Evolutionary conservation across 2,797 vertebrate species (phyloP).

Genomic region (Labroides dimidiatus): DNA sequence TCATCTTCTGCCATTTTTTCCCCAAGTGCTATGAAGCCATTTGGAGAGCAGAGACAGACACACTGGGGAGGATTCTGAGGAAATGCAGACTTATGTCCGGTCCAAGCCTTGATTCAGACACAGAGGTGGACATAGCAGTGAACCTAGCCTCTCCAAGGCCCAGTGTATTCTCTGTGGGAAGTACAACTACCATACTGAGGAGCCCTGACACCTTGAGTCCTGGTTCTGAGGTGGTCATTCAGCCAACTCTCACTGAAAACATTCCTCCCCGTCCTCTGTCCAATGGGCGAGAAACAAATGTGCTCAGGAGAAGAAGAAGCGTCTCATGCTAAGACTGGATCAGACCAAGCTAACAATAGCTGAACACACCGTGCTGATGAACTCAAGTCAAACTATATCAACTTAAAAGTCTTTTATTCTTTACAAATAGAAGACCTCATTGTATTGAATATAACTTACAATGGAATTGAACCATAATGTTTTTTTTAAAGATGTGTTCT

Average conservation of each 20-base stretch:
- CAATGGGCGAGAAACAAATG: accelerated
- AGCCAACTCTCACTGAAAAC: not conserved
- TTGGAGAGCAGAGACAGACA: constrained; percentile 20
- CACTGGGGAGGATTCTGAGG: constrained; percentile 23
- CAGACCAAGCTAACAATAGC: no score
- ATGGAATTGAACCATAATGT: no score
- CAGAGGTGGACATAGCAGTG: not conserved
- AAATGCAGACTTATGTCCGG: constrained; percentile 10
- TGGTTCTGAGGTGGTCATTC: not conserved
- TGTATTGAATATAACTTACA: no score
- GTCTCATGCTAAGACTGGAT: constrained; percentile 19
- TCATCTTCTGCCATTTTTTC: constrained; percentile 80
- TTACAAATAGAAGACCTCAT: no score
- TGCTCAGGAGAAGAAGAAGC: constrained; percentile 5
- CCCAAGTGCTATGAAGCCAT: constrained; percentile 71
- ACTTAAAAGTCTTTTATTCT: no score
- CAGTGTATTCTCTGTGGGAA: not conserved
- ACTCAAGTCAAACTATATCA: no score
- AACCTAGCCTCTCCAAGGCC: not conserved
- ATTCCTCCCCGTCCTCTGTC: not conserved
- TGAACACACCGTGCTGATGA: not conserved
- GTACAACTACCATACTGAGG: not conserved
- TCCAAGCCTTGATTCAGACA: not conserved
- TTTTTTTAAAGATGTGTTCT: no score
- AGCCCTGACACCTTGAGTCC: not conserved